These are phyloP conservation scores for Sebastes ruberrimus DNA, from an alignment of 2,797 vertebrate species.

Conservation along the genomic window DNA sequence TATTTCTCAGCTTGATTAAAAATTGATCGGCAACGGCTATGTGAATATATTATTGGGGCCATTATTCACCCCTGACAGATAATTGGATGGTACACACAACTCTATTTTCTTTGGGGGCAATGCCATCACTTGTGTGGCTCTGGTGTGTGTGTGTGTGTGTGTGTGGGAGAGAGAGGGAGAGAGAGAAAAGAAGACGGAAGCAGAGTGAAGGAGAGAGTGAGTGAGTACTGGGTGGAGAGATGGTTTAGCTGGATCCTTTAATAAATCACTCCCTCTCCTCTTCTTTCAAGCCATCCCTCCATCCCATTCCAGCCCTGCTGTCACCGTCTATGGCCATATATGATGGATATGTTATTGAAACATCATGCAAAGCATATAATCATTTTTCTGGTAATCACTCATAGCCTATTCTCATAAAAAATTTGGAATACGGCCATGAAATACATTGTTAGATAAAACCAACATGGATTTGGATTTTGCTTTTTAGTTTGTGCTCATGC, in stretches of 20 bases:
- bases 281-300: constrained; percentile 54
- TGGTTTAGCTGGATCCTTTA: constrained; percentile 62
- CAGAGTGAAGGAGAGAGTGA: constrained; percentile 35
- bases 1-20: constrained; percentile 99
- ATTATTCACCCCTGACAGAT: constrained; percentile 99
- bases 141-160: constrained; percentile 28
- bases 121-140: constrained; percentile 81
- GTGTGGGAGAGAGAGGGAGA: constrained; percentile 7
- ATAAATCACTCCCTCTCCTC: constrained; percentile 58
- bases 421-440: constrained; percentile 68
- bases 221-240: constrained; percentile 47
- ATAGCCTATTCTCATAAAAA: constrained; percentile 66
- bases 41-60: constrained; percentile 99
- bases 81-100: constrained; percentile 97
- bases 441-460: constrained; percentile 71
- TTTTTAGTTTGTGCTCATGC: constrained; percentile 57
- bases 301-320: constrained; percentile 44
- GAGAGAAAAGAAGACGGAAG: constrained; percentile 32
- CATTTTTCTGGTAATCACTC: constrained; percentile 73
- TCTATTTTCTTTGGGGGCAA: constrained; percentile 98
- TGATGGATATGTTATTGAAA: constrained; percentile 74
- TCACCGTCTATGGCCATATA: constrained; percentile 34
- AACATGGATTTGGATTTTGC: constrained; percentile 78
- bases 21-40: constrained; percentile 99
- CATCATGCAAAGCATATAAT: constrained; percentile 71